These are phyloP conservation scores for Mythimna pallens DNA, from an alignment of 2,888 invertebrate genomes.

Conservation along the genomic window DNA sequence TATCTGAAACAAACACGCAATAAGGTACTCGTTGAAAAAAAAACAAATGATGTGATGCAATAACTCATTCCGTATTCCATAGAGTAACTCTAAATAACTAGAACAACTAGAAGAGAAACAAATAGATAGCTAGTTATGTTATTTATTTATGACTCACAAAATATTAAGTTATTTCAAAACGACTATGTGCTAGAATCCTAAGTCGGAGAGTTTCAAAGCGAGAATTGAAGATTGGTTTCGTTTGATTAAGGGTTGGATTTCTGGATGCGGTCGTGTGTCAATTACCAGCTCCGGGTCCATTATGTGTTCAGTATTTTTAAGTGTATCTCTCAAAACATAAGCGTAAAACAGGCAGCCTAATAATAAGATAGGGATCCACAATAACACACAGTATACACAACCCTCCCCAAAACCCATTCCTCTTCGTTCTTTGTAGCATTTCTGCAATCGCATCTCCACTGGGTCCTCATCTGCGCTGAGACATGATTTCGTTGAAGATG, in stretches of 20 bases:
- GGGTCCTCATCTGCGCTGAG: slow-evolving; percentile 6
- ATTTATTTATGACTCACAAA: slow-evolving; percentile 41
- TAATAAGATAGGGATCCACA: slow-evolving; percentile 78
- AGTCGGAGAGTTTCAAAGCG: slow-evolving; percentile 74
- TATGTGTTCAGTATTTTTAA: slow-evolving; percentile 5
- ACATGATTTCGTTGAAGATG: slow-evolving; percentile 3
- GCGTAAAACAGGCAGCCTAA: slow-evolving; percentile 73
- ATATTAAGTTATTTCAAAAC: slow-evolving; percentile 20
- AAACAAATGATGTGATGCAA: background rate
- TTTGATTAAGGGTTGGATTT: background rate
- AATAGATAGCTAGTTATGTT: background rate
- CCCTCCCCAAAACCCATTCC: slow-evolving; percentile 75
- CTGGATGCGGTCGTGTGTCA: background rate
- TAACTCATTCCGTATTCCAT: background rate
- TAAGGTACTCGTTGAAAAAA: slow-evolving; percentile 31
- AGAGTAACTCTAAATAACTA: background rate
- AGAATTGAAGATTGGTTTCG: slow-evolving; percentile 56
- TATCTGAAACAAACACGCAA: slow-evolving; percentile 58
- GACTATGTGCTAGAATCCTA: slow-evolving; percentile 76
- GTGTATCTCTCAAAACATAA: slow-evolving; percentile 70
- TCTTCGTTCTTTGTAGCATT: slow-evolving; percentile 48
- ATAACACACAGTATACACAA: slow-evolving; percentile 74
- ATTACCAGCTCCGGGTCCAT: background rate
- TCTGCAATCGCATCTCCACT: background rate
- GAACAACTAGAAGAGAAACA: slow-evolving; percentile 18